Evolutionary conservation across 2,797 vertebrate species (phyloP), one percentile per base, ranked within the genome.

Genomic region (Sebastes jordani): DNA sequence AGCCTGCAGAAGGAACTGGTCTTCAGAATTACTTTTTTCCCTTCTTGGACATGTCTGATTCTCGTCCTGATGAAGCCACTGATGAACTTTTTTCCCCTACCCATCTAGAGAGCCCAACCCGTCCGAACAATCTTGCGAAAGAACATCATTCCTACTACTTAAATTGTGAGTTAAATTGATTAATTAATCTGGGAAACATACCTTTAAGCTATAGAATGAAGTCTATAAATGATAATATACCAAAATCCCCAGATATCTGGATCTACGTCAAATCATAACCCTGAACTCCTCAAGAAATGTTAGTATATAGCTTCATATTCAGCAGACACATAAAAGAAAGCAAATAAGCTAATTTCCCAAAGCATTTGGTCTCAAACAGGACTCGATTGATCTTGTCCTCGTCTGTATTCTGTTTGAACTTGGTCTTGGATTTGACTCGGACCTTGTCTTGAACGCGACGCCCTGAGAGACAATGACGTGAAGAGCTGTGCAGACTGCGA

Each of bases 41-140:
- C 65, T 62, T 60, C 66, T 71, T 71, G 36, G 61, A 81, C 56
- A 18, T 46, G 32, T 72, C 56, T 52, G 62, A 67, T 55, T 61
- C 62, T 27, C 2, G 9, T 71, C 36, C 61, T 13, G 46, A 20
- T 80, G 2, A 2, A 62, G 7, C 69, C 29, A 5, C 27, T 76
- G 54, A 56, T 65, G 30, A 62, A 74, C 38, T 65, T 23, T 56
- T 27, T 18, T 63, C 23, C 2, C 34, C 16, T 32, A 63, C 22
- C 29, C 5, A 56, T 74, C 55, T 25, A n/a, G 7, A 56, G 55
- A 58, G 14, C 2, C 0, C 30, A 54, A 52, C 61, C 30, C 23
- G 9, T 20, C 13, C 2, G 18, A 73, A 36, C 10, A 64, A 9
- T 8, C 30, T 42, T 16, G 7, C 23, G 2, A 16, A 30, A 34